Evolutionary conservation across 2,113 vertebrate genomes (phyloP), one percentile per base, ranked within the genome.

Genomic region (Morone saxatilis): DNA sequence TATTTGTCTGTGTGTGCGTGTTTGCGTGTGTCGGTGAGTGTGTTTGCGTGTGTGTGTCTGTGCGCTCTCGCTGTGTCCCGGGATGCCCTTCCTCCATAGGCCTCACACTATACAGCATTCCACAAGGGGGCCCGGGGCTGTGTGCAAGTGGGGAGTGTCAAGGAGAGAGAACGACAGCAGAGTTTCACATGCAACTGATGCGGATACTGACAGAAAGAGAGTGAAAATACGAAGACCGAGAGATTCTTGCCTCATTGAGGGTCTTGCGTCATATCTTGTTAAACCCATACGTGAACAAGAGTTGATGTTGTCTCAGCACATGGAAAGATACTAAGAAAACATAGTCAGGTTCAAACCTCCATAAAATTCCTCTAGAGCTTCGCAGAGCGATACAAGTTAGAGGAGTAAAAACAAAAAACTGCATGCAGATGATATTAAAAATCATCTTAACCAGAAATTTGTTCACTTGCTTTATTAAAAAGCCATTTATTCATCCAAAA

Each of bases 71-170:
- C 90, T 25, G 87, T 95, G 95, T 95, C 95, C 94, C 83, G 78
- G 91, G 88, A 93, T 95, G 94, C 94, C 94, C 94, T 94, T 91
- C 89, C 90, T 94, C 92, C 91, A 90, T 91, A 94, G 93, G 88
- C 92, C 91, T 86, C 85, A 85, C 89, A 88, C 87, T 92, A 93
- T 90, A 92, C 88, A 91, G 89, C 95, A 95, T 96, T 95, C 94
- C 94, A 91, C 91, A 93, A 91, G 89, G 90, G 91, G 94, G 93
- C 84, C 88, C 80, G 57, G 88, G 90, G 91, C 83, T 86, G 79
- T 81, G 86, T 83, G 87, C 76, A 66, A 79, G 89, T 71, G 87
- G 90, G 85, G 88, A 88, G 91, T 91, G 91, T 91, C 87, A 82
- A 89, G 91, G 89, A 88, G 90, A 88, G 70, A 66, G 80, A 80